Percentiles rank a stretch among this genome's conserved stretches.
Conservation (phyloP, 2,113 vertebrate genomes). For the Chloebia gouldiae region DNA sequence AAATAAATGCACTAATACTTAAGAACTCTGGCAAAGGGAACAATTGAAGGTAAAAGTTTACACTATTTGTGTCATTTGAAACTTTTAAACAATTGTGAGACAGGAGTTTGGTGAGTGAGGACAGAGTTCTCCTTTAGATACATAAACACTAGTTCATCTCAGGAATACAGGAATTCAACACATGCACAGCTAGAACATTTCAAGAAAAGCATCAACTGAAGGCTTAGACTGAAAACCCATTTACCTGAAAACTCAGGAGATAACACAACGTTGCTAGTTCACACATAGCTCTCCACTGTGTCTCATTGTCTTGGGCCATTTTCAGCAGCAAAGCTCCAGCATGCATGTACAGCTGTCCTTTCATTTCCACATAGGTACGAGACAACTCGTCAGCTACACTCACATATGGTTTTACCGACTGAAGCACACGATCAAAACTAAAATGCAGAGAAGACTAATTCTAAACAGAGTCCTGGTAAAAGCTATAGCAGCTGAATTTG, state of each 20-base stretch:
- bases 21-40: neutral
- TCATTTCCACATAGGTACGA: constrained; percentile 85
- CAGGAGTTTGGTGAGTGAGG: neutral
- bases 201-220: neutral
- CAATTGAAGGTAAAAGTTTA: neutral
- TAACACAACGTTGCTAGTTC: constrained; percentile 89
- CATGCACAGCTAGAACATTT: neutral
- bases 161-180: neutral
- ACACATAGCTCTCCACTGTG: constrained; percentile 84
- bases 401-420: constrained; percentile 75
- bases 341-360: constrained; percentile 91
- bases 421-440: constrained; percentile 90
- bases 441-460: constrained; percentile 15
- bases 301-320: constrained; percentile 82
- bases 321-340: constrained; percentile 89
- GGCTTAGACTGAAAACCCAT: neutral
- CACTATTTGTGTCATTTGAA: neutral
- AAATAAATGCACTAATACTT: neutral
- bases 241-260: constrained; percentile 91
- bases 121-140: neutral
- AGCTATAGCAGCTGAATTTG: neutral
- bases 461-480: neutral
- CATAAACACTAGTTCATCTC: neutral
- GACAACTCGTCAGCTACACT: constrained; percentile 79
- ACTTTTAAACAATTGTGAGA: neutral